Evolutionary conservation across 2,797 vertebrate genomes (phyloP), one percentile per base, ranked within the genome.

Genomic region (Xiphorhynchus erythropygius): DNA sequence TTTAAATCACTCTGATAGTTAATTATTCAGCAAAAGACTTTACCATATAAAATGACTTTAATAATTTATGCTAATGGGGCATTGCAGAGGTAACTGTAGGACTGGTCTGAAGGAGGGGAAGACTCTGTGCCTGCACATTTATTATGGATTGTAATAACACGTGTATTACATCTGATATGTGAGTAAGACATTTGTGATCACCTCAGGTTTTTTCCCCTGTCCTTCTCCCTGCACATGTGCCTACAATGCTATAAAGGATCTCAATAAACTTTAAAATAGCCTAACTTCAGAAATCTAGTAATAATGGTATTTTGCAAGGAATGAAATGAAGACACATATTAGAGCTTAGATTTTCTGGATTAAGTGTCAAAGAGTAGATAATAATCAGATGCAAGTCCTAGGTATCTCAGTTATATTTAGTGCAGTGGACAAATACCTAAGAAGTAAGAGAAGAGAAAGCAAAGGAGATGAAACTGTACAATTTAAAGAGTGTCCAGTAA

Each of bases 1-100:
- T 91, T 92, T 42, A 90, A 86, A 91, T 81, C 42, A 69, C 78
- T 24, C 78, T 83, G 65, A 91, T 89, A 90, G 62, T 78, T 89
- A 95, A 94, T 93, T 93, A 95, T 87, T 94, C 76, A 86, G 75
- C 59, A 86, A 68, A 93, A 90, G 79, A 79, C 79, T 87, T 82
- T 55, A 94, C 92, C 73, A 78, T 81, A 93, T 67, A 87, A 93
- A 94, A 78, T 76, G 0, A 82, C 85, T 92, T 91, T 27, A 93
- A 95, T 96, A 86, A 95, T 94, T 93, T 59, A 92, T 87, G 87
- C 23, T 92, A 88, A 92, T 81, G n/a, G 32, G 3, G 69, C 32
- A 24, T 53, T 83, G 75, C 55, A 88, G 64, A 91, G 3, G 37
- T 91, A 94, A 87, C 35, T 60, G 44, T 7, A 84, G 71, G 78